These are phyloP conservation scores for Chrysolina americana DNA, from an alignment of 2,888 invertebrate species.

Conservation along the genomic window DNA sequence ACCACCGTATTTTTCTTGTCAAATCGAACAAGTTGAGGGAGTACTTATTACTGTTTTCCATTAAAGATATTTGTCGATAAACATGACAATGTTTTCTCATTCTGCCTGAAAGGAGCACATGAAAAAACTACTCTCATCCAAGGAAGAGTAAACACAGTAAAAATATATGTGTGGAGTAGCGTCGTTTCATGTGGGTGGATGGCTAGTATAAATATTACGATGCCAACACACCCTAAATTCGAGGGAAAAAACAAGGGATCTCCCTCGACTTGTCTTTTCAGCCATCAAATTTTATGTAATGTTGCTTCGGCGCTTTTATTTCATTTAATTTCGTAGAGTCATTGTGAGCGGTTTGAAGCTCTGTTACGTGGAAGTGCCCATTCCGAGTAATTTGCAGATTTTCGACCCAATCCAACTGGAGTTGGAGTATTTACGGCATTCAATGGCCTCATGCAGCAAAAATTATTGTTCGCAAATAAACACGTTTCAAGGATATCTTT, in stretches of 20 bases:
- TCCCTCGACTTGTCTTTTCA: constrained; percentile 38
- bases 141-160: neutral
- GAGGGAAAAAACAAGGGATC: constrained; percentile 19
- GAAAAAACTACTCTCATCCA: neutral
- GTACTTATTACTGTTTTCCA: neutral
- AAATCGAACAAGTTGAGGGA: neutral
- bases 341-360: constrained; percentile 9
- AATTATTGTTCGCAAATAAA: too few relatives aligned
- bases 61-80: neutral
- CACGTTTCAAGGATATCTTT: too few relatives aligned
- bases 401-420: too few relatives aligned
- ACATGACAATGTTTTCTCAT: constrained; percentile 4
- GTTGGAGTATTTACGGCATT: too few relatives aligned
- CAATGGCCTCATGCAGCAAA: too few relatives aligned
- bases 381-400: too few relatives aligned
- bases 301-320: constrained; percentile 40
- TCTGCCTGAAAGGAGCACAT: neutral
- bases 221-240: constrained; percentile 15
- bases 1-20: neutral
- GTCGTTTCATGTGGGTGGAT: constrained; percentile 11
- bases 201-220: constrained; percentile 11
- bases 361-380: too few relatives aligned
- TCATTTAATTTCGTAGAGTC: constrained; percentile 38
- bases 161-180: constrained; percentile 4
- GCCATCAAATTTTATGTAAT: constrained; percentile 43